These are phyloP conservation scores for Malurus alboscapulatus DNA, from an alignment of 2,113 vertebrate genomes.

Conservation along the genomic window DNA sequence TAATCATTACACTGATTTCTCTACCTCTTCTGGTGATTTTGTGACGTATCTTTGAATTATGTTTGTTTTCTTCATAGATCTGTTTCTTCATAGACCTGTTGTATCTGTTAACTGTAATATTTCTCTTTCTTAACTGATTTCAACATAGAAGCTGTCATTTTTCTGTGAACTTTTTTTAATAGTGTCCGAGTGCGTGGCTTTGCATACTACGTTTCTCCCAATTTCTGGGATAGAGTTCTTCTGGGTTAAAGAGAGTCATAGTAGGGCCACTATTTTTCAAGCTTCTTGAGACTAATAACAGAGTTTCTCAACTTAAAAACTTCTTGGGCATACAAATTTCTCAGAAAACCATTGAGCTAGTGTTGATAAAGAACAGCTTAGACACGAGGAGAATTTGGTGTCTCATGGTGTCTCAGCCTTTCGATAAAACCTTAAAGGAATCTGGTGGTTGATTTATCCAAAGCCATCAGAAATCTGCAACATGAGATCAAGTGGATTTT, in stretches of 20 bases:
- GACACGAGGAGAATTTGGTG: background rate
- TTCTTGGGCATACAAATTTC: background rate
- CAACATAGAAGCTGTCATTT: background rate
- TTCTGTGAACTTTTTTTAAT: background rate
- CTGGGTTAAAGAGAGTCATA: background rate
- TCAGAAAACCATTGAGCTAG: background rate
- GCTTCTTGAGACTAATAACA: background rate
- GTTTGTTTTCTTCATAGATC: background rate
- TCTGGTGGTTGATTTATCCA: background rate
- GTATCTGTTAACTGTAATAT: background rate
- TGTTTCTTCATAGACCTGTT: background rate
- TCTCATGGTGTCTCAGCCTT: background rate
- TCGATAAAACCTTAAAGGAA: background rate
- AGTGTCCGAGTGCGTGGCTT: background rate
- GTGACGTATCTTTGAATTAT: background rate
- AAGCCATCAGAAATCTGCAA: background rate
- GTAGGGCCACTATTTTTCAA: background rate
- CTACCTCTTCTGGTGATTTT: background rate
- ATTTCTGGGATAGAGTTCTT: background rate
- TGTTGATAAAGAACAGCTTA: background rate
- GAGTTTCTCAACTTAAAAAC: background rate
- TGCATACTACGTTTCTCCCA: background rate
- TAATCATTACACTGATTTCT: background rate
- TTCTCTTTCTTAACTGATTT: background rate
- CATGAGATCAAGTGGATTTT: background rate